Conservation (phyloP, 1,140 invertebrate genomes). For the Vanessa atalanta region DNA sequence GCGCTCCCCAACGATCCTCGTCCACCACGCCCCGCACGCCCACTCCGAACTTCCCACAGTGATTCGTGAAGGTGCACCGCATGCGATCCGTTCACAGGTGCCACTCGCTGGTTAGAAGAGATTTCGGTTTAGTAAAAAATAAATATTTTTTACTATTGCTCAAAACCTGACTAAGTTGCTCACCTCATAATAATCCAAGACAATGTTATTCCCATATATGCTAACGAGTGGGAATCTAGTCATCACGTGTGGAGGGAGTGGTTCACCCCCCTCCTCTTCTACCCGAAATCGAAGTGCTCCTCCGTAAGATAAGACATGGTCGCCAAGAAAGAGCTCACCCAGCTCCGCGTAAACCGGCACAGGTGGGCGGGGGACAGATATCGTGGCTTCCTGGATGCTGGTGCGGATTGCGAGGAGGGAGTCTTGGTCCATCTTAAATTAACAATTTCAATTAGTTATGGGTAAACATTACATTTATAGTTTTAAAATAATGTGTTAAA, state of each 20-base stretch:
- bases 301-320: slow-evolving; percentile 95
- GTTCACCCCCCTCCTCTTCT: slow-evolving; percentile 84
- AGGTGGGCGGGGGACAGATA: slow-evolving; percentile 83
- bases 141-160: no score
- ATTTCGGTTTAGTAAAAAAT: no score
- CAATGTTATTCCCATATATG: slow-evolving; percentile 89
- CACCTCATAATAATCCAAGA: slow-evolving; percentile 90
- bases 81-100: slow-evolving; percentile 63
- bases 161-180: background rate
- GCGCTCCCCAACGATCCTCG: slow-evolving; percentile 24
- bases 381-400: slow-evolving; percentile 59
- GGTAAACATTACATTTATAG: no score
- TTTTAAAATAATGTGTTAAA: background rate
- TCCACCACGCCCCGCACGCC: background rate
- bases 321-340: slow-evolving; percentile 91
- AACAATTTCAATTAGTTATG: background rate
- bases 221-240: slow-evolving; percentile 89
- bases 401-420: slow-evolving; percentile 78
- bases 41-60: slow-evolving; percentile 76
- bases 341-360: slow-evolving; percentile 93
- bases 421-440: slow-evolving; percentile 62
- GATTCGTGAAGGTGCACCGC: slow-evolving; percentile 83
- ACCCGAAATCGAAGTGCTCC: slow-evolving; percentile 92
- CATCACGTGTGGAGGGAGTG: slow-evolving; percentile 79
- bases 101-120: slow-evolving; percentile 46